phyloP scores from a whole-genome alignment of 2,113 vertebrate species.

The Pao palembangensis region DNA sequence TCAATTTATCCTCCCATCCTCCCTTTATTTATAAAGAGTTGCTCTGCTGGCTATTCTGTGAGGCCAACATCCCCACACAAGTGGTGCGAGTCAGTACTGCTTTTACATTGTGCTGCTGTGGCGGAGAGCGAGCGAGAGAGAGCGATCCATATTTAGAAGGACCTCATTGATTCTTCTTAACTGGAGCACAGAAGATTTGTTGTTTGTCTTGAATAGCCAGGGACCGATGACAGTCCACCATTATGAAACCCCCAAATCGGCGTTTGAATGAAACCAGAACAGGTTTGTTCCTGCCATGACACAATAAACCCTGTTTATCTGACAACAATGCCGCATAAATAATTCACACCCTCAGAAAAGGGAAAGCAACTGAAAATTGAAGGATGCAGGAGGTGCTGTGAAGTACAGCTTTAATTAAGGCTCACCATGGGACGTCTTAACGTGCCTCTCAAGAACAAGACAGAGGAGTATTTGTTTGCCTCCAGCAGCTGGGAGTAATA shows the following conservation, averaged over 20 bases:
- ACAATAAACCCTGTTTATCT: constrained; percentile 30
- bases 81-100: constrained; percentile 53
- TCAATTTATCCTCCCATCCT: too few species aligned
- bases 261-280: constrained; percentile 24
- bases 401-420: constrained; percentile 67
- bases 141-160: constrained; percentile 59
- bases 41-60: constrained; percentile 38
- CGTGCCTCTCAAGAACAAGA: constrained; percentile 46
- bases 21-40: constrained; percentile 3
- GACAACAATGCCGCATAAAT: constrained; percentile 30
- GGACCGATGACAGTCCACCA: constrained; percentile 34
- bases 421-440: constrained; percentile 61
- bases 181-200: constrained; percentile 55
- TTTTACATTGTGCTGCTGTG: constrained; percentile 52
- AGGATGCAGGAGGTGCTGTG: constrained; percentile 52
- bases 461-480: constrained; percentile 63
- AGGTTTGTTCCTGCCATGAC: constrained; percentile 15
- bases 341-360: constrained; percentile 25
- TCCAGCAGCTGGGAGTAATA: constrained; percentile 58
- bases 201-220: constrained; percentile 52
- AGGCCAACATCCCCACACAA: constrained; percentile 35
- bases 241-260: constrained; percentile 30
- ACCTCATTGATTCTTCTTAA: constrained; percentile 56
- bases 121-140: constrained; percentile 33
- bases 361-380: constrained; percentile 29